Percentiles rank a stretch among this genome's conserved stretches.
Conservation (phyloP, 2,797 vertebrate genomes). For the Aphelocoma californica region DNA sequence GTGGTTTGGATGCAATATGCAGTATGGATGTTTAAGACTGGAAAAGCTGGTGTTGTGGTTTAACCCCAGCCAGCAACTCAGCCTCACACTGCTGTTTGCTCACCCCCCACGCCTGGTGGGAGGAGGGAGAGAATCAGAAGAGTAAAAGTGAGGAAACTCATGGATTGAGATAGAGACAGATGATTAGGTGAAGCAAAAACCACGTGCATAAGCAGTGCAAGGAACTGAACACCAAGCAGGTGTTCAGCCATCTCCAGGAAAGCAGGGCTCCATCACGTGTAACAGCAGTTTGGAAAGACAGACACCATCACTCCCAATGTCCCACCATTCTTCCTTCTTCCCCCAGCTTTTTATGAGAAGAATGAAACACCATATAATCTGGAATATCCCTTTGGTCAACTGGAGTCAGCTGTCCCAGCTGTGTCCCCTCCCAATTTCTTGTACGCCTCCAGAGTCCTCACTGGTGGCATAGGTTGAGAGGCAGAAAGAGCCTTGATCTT, state of each 20-base stretch:
- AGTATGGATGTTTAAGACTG: background rate
- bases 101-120: fast-evolving
- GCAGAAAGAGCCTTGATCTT: background rate
- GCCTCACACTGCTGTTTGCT: background rate
- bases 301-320: background rate
- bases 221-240: background rate
- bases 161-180: background rate
- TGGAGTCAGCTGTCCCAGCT: background rate
- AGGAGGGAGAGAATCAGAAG: background rate
- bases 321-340: background rate
- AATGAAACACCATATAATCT: background rate
- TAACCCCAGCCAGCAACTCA: background rate
- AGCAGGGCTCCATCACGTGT: background rate
- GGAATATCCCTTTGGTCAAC: background rate
- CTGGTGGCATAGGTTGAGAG: no score
- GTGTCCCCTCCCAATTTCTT: background rate
- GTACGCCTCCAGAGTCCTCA: fast-evolving
- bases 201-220: background rate
- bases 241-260: background rate
- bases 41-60: background rate
- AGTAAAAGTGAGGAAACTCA: background rate
- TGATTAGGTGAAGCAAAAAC: background rate
- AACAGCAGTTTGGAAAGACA: background rate
- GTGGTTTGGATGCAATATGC: background rate
- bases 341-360: background rate